phyloP scores from a whole-genome alignment of 2,797 vertebrate genomes.

The Brachyrhaphis roseni region DNA sequence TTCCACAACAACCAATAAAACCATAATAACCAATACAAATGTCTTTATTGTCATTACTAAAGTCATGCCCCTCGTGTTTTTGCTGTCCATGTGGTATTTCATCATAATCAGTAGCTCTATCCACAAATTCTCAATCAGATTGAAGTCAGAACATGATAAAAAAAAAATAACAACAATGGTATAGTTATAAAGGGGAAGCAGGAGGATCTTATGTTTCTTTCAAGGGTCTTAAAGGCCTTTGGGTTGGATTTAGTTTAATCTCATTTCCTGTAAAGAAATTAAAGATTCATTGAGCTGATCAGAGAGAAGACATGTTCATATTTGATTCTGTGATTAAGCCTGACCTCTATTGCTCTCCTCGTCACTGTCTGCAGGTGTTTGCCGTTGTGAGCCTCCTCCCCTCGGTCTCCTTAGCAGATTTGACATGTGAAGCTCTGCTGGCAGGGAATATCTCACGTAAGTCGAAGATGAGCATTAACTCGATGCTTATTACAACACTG shows the following conservation, averaged over 20 bases:
- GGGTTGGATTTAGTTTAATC: background rate
- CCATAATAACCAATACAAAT: background rate
- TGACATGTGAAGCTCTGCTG: conserved; percentile 84
- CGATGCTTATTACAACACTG: conserved; percentile 7
- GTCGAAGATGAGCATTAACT: conserved; percentile 44
- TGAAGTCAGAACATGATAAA: background rate
- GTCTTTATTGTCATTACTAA: background rate
- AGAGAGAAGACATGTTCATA: background rate
- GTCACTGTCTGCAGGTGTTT: conserved; percentile 69
- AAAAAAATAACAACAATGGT: background rate
- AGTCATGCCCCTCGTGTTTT: background rate
- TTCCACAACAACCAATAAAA: background rate
- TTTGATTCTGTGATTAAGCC: conserved; percentile 15
- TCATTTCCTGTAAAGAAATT: background rate
- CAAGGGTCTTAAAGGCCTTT: conserved; percentile 24
- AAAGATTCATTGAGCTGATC: background rate
- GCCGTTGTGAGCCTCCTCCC: conserved; percentile 71
- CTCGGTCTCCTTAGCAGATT: conserved; percentile 74
- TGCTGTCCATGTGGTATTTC: no score
- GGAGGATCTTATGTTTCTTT: conserved; percentile 16
- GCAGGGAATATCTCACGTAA: conserved; percentile 83
- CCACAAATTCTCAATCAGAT: background rate
- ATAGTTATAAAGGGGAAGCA: background rate
- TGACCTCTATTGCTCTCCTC: conserved; percentile 24
- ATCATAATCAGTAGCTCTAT: background rate